Evolutionary conservation across 2,888 invertebrate genomes (phyloP).

Genomic region (Geotrupes spiniger): DNA sequence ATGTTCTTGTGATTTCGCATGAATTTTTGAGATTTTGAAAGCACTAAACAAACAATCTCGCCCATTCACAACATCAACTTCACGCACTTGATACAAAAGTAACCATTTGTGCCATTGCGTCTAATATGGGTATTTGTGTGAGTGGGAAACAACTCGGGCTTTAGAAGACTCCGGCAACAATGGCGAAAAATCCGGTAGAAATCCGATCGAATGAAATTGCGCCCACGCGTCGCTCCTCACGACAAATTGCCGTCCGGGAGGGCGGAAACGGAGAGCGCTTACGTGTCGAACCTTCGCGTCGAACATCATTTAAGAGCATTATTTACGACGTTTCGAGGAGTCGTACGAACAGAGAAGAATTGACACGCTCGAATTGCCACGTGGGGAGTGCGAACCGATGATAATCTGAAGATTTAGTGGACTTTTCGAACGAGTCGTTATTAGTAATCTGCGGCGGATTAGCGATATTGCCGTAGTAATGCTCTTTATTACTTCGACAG

Average conservation of each 20-base stretch:
- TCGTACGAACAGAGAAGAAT: constrained; percentile 6
- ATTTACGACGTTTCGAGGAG: constrained; percentile 13
- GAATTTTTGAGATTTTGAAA: no score
- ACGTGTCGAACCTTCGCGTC: neutral
- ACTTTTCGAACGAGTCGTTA: constrained; percentile 17
- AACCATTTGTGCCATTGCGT: no score
- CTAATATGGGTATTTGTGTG: neutral
- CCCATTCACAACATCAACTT: no score
- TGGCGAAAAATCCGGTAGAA: no score
- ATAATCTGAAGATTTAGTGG: constrained; percentile 27
- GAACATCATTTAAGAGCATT: constrained; percentile 9
- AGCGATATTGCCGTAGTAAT: constrained; percentile 22
- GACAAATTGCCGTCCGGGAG: neutral
- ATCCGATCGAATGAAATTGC: no score
- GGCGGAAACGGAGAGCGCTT: constrained; percentile 1
- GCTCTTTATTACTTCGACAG: constrained; percentile 24
- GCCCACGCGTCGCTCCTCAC: no score
- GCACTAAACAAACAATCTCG: no score
- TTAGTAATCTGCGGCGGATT: constrained; percentile 26
- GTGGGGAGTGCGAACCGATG: constrained; percentile 19
- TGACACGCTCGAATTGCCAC: constrained; percentile 14
- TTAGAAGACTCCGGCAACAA: no score
- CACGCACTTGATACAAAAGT: no score
- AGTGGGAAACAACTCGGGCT: constrained; percentile 1
- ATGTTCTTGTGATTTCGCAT: no score